A percentile compares a stretch with the other conserved stretches of the same genome.
Evolutionary conservation across 2,888 invertebrate species (phyloP).

Genomic region (Hydrotaea cyrtoneurina): DNA sequence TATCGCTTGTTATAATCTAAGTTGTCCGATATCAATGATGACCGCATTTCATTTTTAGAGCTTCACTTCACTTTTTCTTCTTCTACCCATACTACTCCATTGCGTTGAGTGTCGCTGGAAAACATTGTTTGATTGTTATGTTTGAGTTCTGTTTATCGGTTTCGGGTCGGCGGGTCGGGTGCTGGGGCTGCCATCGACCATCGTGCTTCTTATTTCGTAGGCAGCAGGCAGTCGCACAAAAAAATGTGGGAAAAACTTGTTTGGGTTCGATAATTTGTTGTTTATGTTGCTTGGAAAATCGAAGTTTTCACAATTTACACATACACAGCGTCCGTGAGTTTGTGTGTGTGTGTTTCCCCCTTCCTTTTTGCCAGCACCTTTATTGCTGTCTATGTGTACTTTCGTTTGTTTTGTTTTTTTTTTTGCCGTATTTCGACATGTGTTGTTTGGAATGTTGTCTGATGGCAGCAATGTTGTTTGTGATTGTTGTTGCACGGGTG

Average conservation of each 20-base stretch:
- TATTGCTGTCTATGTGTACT: constrained; percentile 22
- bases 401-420: constrained; percentile 38
- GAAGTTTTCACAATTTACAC: not conserved
- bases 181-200: constrained; percentile 62
- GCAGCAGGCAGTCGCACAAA: not conserved
- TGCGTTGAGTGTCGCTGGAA: not conserved
- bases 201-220: not conserved
- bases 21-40: constrained; percentile 43
- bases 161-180: too few species aligned
- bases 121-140: constrained; percentile 59
- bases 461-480: too few species aligned
- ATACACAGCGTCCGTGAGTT: not conserved
- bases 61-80: constrained; percentile 42
- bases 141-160: too few species aligned
- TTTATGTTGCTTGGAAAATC: constrained; percentile 43
- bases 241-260: constrained; percentile 28
- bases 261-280: constrained; percentile 6
- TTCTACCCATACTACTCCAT: not conserved
- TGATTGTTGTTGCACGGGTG: not conserved
- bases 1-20: constrained; percentile 17
- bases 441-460: not conserved
- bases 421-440: constrained; percentile 18
- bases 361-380: not conserved
- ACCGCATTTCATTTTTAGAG: constrained; percentile 66
- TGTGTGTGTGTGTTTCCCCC: constrained; percentile 10